Evolutionary conservation across 2,797 vertebrate genomes (phyloP), one percentile per base, ranked within the genome.

Genomic region (Cirrhinus molitorella): DNA sequence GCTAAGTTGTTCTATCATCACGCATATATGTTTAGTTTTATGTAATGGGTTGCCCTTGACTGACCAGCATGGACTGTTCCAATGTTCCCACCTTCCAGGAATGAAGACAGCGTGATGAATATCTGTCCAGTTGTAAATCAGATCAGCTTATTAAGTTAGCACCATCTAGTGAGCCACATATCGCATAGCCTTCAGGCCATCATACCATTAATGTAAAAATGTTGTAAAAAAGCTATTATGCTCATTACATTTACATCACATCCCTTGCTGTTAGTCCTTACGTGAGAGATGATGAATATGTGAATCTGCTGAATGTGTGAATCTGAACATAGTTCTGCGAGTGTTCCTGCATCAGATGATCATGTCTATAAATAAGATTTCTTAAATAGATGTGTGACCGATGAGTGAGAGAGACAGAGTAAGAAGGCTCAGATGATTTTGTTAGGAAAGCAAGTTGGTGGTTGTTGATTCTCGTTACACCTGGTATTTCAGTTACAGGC

Each of bases 281-380:
- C 10, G 59, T 23, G 23, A 37, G 19, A 16, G 17, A 1, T 31
- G 19, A 9, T 53, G 23, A 83, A 75, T 75, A 4, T 55, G 49
- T 55, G 4, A 82, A 75, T 75, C 12, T 75, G 49, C 45, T 63
- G n/a, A 82, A 66, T 75, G 11, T 67, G 34, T 76, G 31, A 77
- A 83, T 59, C 25, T 76, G 43, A 70, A 49, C 71, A 75, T 61
- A 59, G n/a, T 45, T 80, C n/a, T 63, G 65, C 13, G 12, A 40
- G 31, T 31, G 72, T 31, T 63, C 55, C 66, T 53, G 25, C 61
- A 57, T 80, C 77, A 77, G 84, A 81, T 71, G 67, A 71, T 37
- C 72, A 11, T 61, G 23, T 51, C 84, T 77, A 77, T 75, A 83
- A 83, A 83, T 82, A 81, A 63, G 73, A 68, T 81, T 61, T 47